These are phyloP conservation scores for Drosophila lacteicornis DNA, from an alignment of 1,140 invertebrate species.

Conservation along the genomic window DNA sequence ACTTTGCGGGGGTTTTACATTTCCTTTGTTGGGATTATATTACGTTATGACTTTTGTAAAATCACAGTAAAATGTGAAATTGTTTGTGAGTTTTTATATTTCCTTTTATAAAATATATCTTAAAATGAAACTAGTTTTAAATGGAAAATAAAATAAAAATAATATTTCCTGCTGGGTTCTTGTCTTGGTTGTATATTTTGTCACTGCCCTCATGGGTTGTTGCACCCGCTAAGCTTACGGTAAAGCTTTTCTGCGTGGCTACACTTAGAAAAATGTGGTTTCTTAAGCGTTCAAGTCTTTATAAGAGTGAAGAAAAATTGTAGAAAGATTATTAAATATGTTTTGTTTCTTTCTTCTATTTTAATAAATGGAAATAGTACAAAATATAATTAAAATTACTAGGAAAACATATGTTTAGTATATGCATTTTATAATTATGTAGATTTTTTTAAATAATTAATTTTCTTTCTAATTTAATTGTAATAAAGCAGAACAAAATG, in stretches of 20 bases:
- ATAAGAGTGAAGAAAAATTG: neutral
- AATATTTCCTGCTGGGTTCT: neutral
- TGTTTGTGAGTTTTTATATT: too few relatives aligned
- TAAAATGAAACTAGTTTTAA: too few relatives aligned
- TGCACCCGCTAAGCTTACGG: constrained; percentile 25
- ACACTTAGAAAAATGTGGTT: neutral
- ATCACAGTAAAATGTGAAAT: too few relatives aligned
- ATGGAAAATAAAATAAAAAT: neutral
- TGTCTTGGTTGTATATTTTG: constrained; percentile 6
- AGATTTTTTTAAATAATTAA: too few relatives aligned
- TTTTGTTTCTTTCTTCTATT: neutral
- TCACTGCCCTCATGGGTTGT: neutral
- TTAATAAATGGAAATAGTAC: neutral
- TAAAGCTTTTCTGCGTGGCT: constrained; percentile 24
- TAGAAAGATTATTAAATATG: neutral
- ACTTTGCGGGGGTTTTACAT: constrained; percentile 4
- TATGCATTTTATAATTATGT: too few relatives aligned
- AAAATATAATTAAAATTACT: neutral
- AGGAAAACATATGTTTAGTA: too few relatives aligned
- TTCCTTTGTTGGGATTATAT: neutral
- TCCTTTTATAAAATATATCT: too few relatives aligned
- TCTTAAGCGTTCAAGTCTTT: neutral
- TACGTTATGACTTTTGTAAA: too few relatives aligned
- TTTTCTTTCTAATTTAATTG: too few relatives aligned
- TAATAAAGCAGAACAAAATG: too few relatives aligned